Evolutionary conservation across 2,888 invertebrate genomes (phyloP).

Genomic region (Troilus luridus): DNA sequence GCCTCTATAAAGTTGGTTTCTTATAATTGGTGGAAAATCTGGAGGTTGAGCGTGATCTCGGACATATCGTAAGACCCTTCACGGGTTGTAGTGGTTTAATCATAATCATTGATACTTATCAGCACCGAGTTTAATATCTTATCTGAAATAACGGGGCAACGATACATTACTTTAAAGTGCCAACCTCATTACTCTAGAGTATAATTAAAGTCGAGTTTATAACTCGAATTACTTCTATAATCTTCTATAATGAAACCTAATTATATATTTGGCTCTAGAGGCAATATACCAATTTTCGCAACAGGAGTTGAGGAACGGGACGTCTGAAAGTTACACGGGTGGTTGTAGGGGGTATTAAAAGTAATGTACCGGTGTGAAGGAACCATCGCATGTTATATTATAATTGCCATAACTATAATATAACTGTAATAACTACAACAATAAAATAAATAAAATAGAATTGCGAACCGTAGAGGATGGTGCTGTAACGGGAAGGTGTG

Average conservation of each 20-base stretch:
- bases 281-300: slow-evolving; percentile 19
- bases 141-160: neutral
- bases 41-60: too few species aligned
- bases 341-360: neutral
- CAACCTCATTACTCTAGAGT: neutral
- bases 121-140: neutral
- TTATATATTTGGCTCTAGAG: neutral
- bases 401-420: neutral
- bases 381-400: neutral
- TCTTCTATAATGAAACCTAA: neutral
- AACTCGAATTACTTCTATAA: neutral
- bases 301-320: neutral
- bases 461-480: neutral
- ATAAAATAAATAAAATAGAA: neutral
- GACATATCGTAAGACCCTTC: too few species aligned
- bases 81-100: neutral
- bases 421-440: neutral
- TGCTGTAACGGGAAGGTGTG: neutral
- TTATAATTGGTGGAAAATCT: too few species aligned
- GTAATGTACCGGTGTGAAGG: neutral
- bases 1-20: too few species aligned
- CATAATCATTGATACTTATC: neutral
- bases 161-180: neutral
- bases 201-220: neutral
- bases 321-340: neutral